Evolutionary conservation across 2,113 vertebrate species (phyloP).

Genomic region (Rostratula benghalensis): DNA sequence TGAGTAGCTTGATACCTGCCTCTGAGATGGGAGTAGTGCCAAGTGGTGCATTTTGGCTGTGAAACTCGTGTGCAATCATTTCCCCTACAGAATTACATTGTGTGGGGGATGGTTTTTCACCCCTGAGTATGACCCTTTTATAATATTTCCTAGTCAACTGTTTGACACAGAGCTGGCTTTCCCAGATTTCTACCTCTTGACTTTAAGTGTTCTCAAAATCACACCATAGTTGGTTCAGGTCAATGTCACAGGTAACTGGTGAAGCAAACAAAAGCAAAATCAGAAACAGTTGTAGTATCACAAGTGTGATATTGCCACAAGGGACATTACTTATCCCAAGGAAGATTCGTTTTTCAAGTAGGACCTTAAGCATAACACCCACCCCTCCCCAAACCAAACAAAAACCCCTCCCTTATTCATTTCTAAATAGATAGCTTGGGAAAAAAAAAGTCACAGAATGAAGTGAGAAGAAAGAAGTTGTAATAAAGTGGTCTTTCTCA

Average conservation of each 20-base stretch:
- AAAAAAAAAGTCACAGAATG: not conserved
- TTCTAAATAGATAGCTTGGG: not conserved
- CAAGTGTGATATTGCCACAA: not conserved
- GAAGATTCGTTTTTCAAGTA: constrained; percentile 23
- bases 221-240: not conserved
- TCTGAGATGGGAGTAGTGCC: not conserved
- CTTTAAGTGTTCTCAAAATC: constrained; percentile 32
- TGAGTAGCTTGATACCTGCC: not conserved
- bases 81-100: not conserved
- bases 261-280: not conserved
- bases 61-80: not conserved
- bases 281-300: not conserved
- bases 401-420: not conserved
- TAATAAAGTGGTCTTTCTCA: not conserved
- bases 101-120: not conserved
- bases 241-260: constrained; percentile 14
- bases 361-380: not conserved
- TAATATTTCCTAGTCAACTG: not conserved
- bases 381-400: fast-evolving
- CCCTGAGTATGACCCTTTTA: not conserved
- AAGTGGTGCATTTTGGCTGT: not conserved
- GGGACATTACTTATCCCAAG: not conserved
- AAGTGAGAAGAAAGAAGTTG: not conserved
- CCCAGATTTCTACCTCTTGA: not conserved
- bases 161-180: not conserved